Evolutionary conservation across 1,140 invertebrate species (phyloP), one percentile per base, ranked within the genome.

Genomic region (Apolygus lucorum): DNA sequence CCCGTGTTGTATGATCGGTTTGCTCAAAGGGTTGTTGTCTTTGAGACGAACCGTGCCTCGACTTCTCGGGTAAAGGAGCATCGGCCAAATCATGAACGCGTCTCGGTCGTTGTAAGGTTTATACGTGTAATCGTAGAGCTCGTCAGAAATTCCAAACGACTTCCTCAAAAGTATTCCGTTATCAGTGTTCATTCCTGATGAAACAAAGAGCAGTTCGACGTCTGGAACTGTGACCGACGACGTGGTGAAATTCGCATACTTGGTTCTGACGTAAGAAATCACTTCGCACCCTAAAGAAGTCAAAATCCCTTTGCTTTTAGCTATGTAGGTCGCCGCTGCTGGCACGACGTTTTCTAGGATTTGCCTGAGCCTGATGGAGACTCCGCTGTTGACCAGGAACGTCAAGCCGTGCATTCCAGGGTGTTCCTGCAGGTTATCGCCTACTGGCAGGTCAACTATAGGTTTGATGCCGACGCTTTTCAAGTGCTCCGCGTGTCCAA

Each of bases 401-500:
- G 84, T 84, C 66, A 90, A 78, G 0, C 85, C 85, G 21, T 84
- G 84, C 63, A 88, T 83, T 0, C 86, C 87, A 13, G 89, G 82
- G 73, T 92, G 90, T 78, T 91, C 89, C 75, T 90, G 88, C 0
- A 94, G 81, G 77, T 93, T 93, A 65, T 87, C 83, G 0, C 92
- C 92, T 0, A 93, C 90, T 0, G 86, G 87, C 0, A 91, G 79
- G 75, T 92, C 84, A 69, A 84, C 78, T 14, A 88, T 71, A 0
- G 85, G 79, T 0, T 77, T 70, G 27, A 89, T 87, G 24, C 77
- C 77, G 1, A 82, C 72, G 8, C 73, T 73, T 14, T 74, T 49
- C 0, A 88, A 76, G 73, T 88, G 82, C 1, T 82, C 77, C 64
- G 72, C 74, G 0, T 85, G 85, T 11, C 87, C 87, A 65, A 94